Evolutionary conservation across 2,113 vertebrate genomes (phyloP).

Genomic region (Hippocampus abdominalis): DNA sequence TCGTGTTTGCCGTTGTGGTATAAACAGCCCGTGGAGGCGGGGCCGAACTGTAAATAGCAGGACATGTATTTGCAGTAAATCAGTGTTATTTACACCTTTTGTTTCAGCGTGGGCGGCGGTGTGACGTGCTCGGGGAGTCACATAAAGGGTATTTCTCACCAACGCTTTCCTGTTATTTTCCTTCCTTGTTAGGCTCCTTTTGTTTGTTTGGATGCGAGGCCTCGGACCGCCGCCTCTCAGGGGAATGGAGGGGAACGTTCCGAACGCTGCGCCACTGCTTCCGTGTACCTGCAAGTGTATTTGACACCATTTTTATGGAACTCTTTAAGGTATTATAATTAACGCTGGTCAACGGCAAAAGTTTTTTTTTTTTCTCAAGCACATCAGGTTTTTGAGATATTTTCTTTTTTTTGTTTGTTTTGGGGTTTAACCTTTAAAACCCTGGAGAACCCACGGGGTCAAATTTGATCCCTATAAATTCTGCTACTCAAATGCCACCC

Average conservation of each 20-base stretch:
- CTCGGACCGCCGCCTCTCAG: conserved; percentile 84
- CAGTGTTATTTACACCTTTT: conserved; percentile 96
- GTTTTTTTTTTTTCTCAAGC: no score
- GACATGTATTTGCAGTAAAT: conserved; percentile 86
- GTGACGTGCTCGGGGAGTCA: conserved; percentile 98
- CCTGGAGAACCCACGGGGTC: no score
- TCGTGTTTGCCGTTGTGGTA: conserved; percentile 52
- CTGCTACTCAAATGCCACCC: no score
- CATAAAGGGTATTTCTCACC: conserved; percentile 98
- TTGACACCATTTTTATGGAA: conserved; percentile 22
- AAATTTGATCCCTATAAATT: no score
- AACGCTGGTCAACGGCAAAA: no score
- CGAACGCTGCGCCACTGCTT: conserved; percentile 24
- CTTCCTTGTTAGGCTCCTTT: conserved; percentile 74
- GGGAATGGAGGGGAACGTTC: conserved; percentile 80
- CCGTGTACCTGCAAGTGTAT: conserved; percentile 36
- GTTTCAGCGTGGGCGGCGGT: conserved; percentile 85
- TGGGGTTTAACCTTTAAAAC: no score
- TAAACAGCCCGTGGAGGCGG: conserved; percentile 89
- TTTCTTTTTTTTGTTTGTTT: no score
- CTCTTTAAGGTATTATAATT: neutral
- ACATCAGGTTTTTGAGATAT: no score
- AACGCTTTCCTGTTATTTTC: conserved; percentile 98
- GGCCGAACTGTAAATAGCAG: conserved; percentile 82
- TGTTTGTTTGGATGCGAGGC: conserved; percentile 85